Base-by-base conservation (phyloP, 1,140 invertebrate species). In the Aphidius gifuensis region DNA sequence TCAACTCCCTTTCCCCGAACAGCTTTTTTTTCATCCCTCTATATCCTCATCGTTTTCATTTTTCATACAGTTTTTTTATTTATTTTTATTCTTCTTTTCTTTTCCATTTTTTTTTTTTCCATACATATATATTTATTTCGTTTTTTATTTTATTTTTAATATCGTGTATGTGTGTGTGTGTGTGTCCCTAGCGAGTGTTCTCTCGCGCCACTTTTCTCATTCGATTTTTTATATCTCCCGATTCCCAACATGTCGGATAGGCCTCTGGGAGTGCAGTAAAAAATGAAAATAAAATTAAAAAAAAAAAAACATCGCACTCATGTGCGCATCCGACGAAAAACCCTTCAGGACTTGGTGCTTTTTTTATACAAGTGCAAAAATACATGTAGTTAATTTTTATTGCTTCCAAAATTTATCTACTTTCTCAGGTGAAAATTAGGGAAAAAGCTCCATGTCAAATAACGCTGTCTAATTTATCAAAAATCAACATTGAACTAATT, bases 1-100 rank as follows among this genome's bases (percentile, higher is more conserved):
- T 76, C 74, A 68, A 71, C 66, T 73, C 76, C 71, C 72, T 75
- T 76, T 68, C 48, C 23, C 53, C 66, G 66, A 69, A 66, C 54
- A 50, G 58, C 38, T 69, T 64, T 60, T 58, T 60, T 46, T 32
- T 32, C 23, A 32, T 32, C 23, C 23, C 23, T 32, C 23, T 32
- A 32, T 16, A 16, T 16, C 16, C 16, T 16, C 16, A 16, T 32
- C 40, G 21, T 61, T 44, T 49, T 59, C 60, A 49, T 60, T 47
- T 61, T 62, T 60, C 42, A 56, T 58, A 23, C 43, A 32, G 5
- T 57, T 49, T 56, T 40, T 56, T 47, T 55, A 64, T 51, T 64
- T 64, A 58, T 42, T 64, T 63, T 58, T 59, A 3, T 54, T 59
- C 50, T 58, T 44, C 63, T 49, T 51, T 64, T 53, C 45, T 60